Conservation (phyloP, 2,113 vertebrate genomes). For the Arizona elegans region DNA sequence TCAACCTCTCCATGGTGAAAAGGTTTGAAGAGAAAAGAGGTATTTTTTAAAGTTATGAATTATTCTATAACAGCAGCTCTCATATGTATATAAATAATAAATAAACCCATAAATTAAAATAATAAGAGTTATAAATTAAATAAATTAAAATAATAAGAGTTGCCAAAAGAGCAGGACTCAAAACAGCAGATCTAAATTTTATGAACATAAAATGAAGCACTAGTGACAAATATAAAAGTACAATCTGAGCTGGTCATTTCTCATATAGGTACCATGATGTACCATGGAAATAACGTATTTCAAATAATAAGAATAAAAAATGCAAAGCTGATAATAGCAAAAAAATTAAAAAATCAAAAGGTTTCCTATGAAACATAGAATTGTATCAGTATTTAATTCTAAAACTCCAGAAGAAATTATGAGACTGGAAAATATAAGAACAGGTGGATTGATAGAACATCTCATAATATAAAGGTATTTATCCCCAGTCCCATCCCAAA, state of each 20-base stretch:
- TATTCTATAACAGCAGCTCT: neutral
- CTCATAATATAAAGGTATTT: neutral
- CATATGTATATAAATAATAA: neutral
- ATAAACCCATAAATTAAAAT: neutral
- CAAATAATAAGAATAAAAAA: neutral
- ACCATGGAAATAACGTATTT: neutral
- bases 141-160: neutral
- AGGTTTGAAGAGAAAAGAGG: neutral
- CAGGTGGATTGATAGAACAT: neutral
- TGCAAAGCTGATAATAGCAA: neutral
- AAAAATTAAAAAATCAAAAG: neutral
- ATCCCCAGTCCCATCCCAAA: neutral
- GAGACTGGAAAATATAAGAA: conserved; percentile 1
- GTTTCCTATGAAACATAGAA: neutral
- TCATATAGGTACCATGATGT: neutral
- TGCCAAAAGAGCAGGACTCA: neutral
- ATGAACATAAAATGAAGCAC: neutral
- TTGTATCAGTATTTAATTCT: neutral
- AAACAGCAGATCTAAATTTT: neutral
- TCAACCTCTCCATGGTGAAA: neutral
- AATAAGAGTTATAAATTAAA: neutral
- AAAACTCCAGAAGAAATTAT: conserved; percentile 1
- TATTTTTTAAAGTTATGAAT: neutral
- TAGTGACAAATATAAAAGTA: neutral
- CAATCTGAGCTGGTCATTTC: neutral